Percentiles rank a stretch among this genome's conserved stretches.
Evolutionary conservation across 2,797 vertebrate genomes (phyloP).

Genomic region (Notamacropus eugenii): DNA sequence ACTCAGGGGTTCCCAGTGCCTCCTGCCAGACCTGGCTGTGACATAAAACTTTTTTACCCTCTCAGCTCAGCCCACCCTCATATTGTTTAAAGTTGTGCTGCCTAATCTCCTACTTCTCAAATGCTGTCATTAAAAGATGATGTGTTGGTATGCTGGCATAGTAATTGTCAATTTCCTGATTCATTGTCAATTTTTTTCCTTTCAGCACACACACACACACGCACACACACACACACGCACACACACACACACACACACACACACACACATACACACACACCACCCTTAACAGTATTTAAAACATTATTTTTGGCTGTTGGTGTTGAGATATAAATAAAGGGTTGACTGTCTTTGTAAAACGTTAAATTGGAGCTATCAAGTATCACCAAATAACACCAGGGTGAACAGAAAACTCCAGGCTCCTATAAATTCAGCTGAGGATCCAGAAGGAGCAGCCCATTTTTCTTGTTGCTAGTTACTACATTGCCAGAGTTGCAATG

Average conservation of each 20-base stretch:
- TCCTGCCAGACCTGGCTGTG: neutral
- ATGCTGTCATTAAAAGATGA: too few relatives aligned
- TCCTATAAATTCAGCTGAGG: neutral
- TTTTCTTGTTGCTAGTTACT: neutral
- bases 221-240: too few relatives aligned
- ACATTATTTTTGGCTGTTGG: neutral
- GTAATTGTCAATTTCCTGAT: neutral
- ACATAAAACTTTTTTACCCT: neutral
- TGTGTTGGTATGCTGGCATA: fast-evolving
- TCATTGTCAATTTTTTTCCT: neutral
- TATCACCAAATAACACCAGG: neutral
- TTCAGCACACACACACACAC: neutral
- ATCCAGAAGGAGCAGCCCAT: too few relatives aligned
- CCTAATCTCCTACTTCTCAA: neutral
- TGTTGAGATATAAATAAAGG: neutral
- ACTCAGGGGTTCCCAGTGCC: neutral
- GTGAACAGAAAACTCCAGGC: neutral
- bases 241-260: neutral
- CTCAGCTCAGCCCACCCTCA: neutral
- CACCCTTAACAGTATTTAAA: neutral
- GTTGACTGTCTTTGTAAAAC: neutral
- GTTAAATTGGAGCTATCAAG: neutral
- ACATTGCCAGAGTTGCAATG: neutral
- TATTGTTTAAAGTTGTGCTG: neutral
- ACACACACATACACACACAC: neutral